Evolutionary conservation across 2,797 vertebrate genomes (phyloP).

Genomic region (Glossophaga mutica): DNA sequence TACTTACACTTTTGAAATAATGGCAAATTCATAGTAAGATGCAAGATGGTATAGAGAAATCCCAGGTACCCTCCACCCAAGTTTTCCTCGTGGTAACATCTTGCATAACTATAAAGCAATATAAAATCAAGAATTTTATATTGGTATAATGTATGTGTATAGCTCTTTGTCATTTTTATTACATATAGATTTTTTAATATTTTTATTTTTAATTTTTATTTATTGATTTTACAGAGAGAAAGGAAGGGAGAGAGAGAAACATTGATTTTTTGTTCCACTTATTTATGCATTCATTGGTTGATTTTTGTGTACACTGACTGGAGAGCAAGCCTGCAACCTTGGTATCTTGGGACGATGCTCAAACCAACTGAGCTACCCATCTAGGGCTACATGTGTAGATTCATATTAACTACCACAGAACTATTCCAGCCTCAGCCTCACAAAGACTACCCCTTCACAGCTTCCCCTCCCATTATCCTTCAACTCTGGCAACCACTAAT

Average conservation of each 20-base stretch:
- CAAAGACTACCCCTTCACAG: neutral
- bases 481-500: neutral
- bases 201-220: neutral
- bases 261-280: neutral
- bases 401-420: neutral
- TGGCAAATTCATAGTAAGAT: neutral
- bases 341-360: neutral
- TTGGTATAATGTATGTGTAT: too few relatives aligned
- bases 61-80: neutral
- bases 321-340: neutral
- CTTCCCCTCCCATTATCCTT: neutral
- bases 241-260: neutral
- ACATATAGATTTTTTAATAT: neutral
- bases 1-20: neutral
- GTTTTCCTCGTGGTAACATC: neutral
- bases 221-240: neutral
- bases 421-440: too few relatives aligned
- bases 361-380: neutral
- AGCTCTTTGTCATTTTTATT: neutral
- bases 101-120: neutral
- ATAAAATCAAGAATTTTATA: neutral
- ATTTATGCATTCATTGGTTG: neutral
- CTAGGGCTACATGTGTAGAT: neutral
- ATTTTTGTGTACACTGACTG: neutral
- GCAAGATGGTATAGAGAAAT: neutral